Base-by-base conservation (phyloP, 2,113 vertebrate species). In the Poecilia latipinna region DNA sequence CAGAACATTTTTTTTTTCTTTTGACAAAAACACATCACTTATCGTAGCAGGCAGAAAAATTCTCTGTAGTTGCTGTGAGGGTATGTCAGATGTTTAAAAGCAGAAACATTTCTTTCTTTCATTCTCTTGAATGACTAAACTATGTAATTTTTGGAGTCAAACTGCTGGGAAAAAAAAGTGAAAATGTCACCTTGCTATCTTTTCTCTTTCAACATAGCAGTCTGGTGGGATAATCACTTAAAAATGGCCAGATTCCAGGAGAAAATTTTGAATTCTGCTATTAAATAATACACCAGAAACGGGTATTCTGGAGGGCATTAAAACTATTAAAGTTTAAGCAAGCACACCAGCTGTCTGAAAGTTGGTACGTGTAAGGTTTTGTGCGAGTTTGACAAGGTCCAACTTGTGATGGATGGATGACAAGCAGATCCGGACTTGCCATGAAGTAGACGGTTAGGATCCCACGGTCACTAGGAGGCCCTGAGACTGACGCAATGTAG, bases 121-220 rank as follows among this genome's bases (percentile, higher is more conserved):
- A 17, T 26, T 17, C 44, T 68, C 32, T 70, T 7, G 28, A 33
- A 48, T 28, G 11, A 17, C 37, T 44, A 28, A 68, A 68, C 26
- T 19, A 3, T 48, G 42, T 12, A 48, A 22, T 4, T 61, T 61
- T 11, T 3, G 24, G 15, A 37, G 39, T 42, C 57, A 22, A 26
- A 60, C 48, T 33, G 8, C 5, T 60, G 42, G 35, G 35, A 2
- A 12, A 11, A 28, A 60, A 70, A 65, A 42, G 35, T 26, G 51
- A 71, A 78, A 66, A 78, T 78, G 62, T 66, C 75, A 78, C 75
- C 68, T 44, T 77, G 75, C 33, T 28, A 70, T 70, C 65, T 77
- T 35, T 69, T 48, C 31, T 35, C 35, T 8, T 22, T 10, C 37
- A 4, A 12, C 28, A 26, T 66, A n/a, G 3, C 24, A 4, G n/a